phyloP scores from a whole-genome alignment of 2,113 vertebrate species.

The Trachemys scripta region DNA sequence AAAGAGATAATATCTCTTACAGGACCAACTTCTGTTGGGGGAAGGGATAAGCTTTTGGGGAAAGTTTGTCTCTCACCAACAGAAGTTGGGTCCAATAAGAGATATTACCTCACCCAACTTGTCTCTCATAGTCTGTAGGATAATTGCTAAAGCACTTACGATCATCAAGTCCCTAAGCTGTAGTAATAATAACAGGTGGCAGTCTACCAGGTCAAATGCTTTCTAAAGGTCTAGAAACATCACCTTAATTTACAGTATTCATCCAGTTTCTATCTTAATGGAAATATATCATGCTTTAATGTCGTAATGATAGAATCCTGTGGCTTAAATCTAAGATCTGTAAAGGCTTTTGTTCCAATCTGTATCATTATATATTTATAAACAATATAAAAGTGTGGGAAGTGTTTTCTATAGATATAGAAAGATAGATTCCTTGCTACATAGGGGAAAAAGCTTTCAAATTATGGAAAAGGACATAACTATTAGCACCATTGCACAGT shows the following conservation, averaged over 20 bases:
- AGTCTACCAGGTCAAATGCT: neutral
- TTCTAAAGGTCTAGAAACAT: neutral
- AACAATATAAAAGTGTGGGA: neutral
- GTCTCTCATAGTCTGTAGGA: neutral
- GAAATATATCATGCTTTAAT: neutral
- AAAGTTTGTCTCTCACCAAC: neutral
- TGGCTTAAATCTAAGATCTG: neutral
- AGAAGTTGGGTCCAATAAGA: neutral
- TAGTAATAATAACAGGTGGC: neutral
- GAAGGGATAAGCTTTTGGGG: too few relatives aligned
- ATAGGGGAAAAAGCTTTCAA: neutral
- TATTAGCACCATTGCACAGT: neutral
- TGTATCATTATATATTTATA: neutral
- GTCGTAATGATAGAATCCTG: neutral
- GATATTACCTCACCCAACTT: neutral
- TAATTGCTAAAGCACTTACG: neutral
- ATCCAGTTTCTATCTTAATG: neutral
- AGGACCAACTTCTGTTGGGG: neutral
- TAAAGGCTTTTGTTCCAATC: neutral
- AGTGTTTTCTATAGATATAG: neutral
- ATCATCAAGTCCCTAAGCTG: neutral
- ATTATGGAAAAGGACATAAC: neutral
- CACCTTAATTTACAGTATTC: neutral
- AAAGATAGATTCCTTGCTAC: neutral
- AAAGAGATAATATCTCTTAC: neutral